phyloP scores from a whole-genome alignment of 2,797 vertebrate genomes.

The Gephyroberyx darwinii region DNA sequence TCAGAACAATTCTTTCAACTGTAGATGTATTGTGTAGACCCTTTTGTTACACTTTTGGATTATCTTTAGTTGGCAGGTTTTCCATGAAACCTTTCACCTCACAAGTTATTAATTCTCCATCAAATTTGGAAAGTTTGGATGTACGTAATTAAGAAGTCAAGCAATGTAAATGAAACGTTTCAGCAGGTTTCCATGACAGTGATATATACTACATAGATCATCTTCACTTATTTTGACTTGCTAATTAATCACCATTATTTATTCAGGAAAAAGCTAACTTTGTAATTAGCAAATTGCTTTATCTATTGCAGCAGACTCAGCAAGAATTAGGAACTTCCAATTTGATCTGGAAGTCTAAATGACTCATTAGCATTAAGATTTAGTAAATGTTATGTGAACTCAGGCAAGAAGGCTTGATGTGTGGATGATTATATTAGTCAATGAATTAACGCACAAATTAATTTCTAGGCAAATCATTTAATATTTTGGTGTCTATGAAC shows the following conservation, averaged over 20 bases:
- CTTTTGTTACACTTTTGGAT: conserved; percentile 40
- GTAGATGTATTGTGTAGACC: conserved; percentile 8
- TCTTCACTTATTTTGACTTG: conserved; percentile 82
- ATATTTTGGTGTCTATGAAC: conserved; percentile 33
- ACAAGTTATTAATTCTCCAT: conserved; percentile 72
- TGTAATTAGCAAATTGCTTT: conserved; percentile 78
- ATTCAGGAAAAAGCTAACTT: conserved; percentile 76
- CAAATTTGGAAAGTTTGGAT: conserved; percentile 72
- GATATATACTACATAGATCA: conserved; percentile 84
- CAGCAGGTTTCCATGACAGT: conserved; percentile 80
- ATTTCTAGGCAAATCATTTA: conserved; percentile 49
- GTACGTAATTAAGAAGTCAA: conserved; percentile 78
- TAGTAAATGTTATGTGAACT: conserved; percentile 70
- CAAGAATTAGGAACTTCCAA: conserved; percentile 68
- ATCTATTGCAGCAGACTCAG: conserved; percentile 73
- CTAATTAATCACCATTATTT: conserved; percentile 88
- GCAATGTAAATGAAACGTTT: conserved; percentile 80
- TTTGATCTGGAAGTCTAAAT: conserved; percentile 74
- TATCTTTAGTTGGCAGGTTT: conserved; percentile 49
- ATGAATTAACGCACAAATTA: conserved; percentile 67
- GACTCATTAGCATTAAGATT: conserved; percentile 71
- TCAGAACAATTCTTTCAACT: too few relatives aligned
- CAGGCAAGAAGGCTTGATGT: conserved; percentile 56
- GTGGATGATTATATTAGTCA: conserved; percentile 65
- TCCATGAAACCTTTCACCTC: conserved; percentile 65